Evolutionary conservation across 2,797 vertebrate species (phyloP).

Genomic region (Natrix natrix): DNA sequence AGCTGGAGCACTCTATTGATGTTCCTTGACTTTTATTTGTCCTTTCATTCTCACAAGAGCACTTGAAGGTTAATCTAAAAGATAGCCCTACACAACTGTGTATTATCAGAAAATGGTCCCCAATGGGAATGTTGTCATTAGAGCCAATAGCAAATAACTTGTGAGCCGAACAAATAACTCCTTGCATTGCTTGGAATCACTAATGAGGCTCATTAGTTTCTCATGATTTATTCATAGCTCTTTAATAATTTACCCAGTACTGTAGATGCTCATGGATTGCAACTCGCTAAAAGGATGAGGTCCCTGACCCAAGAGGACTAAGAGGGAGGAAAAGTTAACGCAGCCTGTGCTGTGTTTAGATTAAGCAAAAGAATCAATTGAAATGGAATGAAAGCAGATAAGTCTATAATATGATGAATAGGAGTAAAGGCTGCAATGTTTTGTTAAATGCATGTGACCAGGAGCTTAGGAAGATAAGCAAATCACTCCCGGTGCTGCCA

Average conservation of each 20-base stretch:
- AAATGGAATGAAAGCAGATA: background rate
- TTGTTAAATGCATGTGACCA: background rate
- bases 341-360: background rate
- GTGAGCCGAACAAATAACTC: conserved; percentile 38
- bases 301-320: conserved; percentile 4
- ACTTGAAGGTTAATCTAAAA: conserved; percentile 45
- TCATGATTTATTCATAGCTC: conserved; percentile 20
- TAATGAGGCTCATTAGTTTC: conserved; percentile 44
- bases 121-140: conserved; percentile 39
- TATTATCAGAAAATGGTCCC: conserved; percentile 24
- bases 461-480: background rate
- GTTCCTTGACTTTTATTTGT: background rate
- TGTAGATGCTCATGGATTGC: background rate
- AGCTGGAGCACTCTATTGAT: background rate
- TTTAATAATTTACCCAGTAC: conserved; percentile 25
- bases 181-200: conserved; percentile 43
- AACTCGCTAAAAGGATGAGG: conserved; percentile 7
- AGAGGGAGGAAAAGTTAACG: conserved; percentile 4
- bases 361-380: background rate
- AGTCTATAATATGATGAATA: background rate
- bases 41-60: conserved; percentile 14
- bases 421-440: background rate
- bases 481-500: background rate
- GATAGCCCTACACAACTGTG: conserved; percentile 3
- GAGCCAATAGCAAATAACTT: conserved; percentile 42